Percentiles rank a stretch among this genome's conserved stretches.
These are phyloP conservation scores for Oncorhynchus keta DNA, from an alignment of 2,113 vertebrate genomes.

Conservation along the genomic window DNA sequence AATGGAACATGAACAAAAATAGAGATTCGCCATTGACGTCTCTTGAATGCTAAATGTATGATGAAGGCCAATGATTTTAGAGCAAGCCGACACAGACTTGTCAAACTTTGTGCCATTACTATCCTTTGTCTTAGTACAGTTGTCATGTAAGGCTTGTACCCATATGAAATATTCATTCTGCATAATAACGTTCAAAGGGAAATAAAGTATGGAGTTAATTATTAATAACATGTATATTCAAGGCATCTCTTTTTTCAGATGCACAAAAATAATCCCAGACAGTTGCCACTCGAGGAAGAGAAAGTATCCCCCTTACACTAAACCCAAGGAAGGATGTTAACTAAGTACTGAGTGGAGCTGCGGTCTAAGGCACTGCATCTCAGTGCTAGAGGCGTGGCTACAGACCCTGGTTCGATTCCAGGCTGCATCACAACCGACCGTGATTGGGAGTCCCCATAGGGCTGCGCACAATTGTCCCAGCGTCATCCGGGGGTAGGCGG, in stretches of 20 bases:
- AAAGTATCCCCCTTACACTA: constrained; percentile 58
- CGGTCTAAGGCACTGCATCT: neutral
- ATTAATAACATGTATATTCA: constrained; percentile 80
- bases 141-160: constrained; percentile 76
- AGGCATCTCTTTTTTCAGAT: constrained; percentile 67
- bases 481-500: too few species aligned
- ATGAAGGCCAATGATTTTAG: constrained; percentile 68
- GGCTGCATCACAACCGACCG: too few species aligned
- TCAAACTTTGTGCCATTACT: constrained; percentile 74
- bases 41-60: constrained; percentile 70
- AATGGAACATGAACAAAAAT: constrained; percentile 67
- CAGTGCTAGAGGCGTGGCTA: too few species aligned
- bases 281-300: constrained; percentile 64
- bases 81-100: constrained; percentile 71
- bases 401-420: too few species aligned
- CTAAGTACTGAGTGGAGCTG: constrained; percentile 56
- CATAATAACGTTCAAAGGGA: constrained; percentile 79
- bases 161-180: constrained; percentile 79
- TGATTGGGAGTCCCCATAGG: too few species aligned
- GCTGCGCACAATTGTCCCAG: too few species aligned
- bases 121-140: constrained; percentile 75
- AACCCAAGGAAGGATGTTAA: constrained; percentile 39
- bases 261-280: constrained; percentile 72
- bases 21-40: constrained; percentile 55
- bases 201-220: constrained; percentile 78